These are phyloP conservation scores for Sesamia nonagrioides DNA, from an alignment of 1,140 invertebrate species.

Conservation along the genomic window DNA sequence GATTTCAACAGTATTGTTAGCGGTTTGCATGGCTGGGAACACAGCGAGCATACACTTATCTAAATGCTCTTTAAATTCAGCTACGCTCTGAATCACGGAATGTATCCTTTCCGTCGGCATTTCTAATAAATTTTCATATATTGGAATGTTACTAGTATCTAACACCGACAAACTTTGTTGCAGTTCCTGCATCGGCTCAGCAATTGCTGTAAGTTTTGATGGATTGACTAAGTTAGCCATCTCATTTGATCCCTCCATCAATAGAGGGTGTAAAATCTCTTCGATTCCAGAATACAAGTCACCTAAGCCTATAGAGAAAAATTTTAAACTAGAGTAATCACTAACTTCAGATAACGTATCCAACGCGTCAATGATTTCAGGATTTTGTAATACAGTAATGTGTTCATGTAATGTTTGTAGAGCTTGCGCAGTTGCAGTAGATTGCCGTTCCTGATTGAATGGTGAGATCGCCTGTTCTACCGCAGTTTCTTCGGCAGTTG, in stretches of 20 bases:
- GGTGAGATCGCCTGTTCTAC: constrained; percentile 59
- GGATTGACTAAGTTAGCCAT: constrained; percentile 59
- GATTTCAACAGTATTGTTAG: constrained; percentile 66
- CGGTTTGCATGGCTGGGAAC: constrained; percentile 63
- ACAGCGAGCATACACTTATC: constrained; percentile 67
- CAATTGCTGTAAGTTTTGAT: constrained; percentile 73
- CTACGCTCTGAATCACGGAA: constrained; percentile 64
- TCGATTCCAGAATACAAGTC: constrained; percentile 79
- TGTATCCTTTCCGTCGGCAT: constrained; percentile 69
- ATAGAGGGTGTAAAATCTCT: constrained; percentile 71
- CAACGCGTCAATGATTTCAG: constrained; percentile 72
- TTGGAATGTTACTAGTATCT: constrained; percentile 73
- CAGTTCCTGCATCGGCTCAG: constrained; percentile 81
- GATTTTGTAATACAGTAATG: constrained; percentile 72
- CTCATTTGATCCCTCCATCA: constrained; percentile 68
- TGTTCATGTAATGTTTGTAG: constrained; percentile 73
- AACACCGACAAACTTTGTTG: constrained; percentile 74
- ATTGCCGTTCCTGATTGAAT: constrained; percentile 56
- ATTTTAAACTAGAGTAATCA: constrained; percentile 74
- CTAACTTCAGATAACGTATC: constrained; percentile 71
- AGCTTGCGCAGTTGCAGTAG: constrained; percentile 59
- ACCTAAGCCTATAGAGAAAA: constrained; percentile 69
- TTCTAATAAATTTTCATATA: constrained; percentile 73
- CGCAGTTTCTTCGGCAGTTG: constrained; percentile 58
- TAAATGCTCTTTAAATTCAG: constrained; percentile 71